Evolutionary conservation across 2,797 vertebrate genomes (phyloP), one percentile per base, ranked within the genome.

Genomic region (Chiloscyllium punctatum): DNA sequence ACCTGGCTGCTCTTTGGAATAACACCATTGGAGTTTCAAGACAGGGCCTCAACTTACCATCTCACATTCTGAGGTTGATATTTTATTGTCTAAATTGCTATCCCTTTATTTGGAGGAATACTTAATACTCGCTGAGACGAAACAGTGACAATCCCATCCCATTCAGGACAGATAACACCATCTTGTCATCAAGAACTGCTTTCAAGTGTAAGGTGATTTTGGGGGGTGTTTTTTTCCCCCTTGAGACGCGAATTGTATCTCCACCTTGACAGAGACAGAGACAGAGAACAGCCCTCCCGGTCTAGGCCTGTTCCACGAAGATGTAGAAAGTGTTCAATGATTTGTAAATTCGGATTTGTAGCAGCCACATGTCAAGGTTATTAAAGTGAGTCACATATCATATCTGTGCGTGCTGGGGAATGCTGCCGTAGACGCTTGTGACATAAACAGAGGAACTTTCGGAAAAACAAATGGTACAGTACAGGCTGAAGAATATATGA

Each of bases 331-430:
- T 57, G 86, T 37, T 71, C 66, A 94, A 1, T 42, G 68, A 74
- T 74, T 42, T 94, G 94, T 33, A 95, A 51, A 77, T 72, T 51
- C 51, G 21, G 30, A 95, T 95, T 25, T 5, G 30, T 0, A 74
- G 71, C 69, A 72, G 25, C 9, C 48, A 48, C 37, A 53, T 53
- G 69, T 53, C 69, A n/a, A 74, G 30, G 48, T 57, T 95, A 72
- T 95, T 95, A 95, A 74, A 51, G 48, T 51, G n/a, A 95, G 18
- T 13, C 48, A 27, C 72, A 57, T 94, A 74, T 94, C 94, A 94
- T 74, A 68, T 69, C 51, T 51, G 15, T 30, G 68, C 25, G 68
- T 66, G 16, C 33, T 62, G 68, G 48, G 25, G 25, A 57, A 95
- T 77, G 48, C 69, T 74, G 72, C 51, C 69, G 27, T 51, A 6